Evolutionary conservation across 2,797 vertebrate species (phyloP).

Genomic region (Anomalospiza imberbis): DNA sequence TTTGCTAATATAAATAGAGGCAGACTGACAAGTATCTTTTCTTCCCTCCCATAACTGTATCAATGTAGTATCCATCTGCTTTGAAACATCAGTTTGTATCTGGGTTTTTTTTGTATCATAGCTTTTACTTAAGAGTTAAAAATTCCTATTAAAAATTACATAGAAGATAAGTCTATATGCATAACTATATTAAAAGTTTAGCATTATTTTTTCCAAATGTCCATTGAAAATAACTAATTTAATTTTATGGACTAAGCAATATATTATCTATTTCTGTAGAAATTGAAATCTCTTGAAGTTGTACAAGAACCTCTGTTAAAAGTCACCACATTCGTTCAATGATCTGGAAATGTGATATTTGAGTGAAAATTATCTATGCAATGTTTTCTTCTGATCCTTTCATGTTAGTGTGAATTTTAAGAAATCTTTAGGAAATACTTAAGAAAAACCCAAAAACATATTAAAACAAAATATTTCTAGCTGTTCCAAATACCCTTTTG

Average conservation of each 20-base stretch:
- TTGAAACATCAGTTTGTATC: background rate
- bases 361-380: background rate
- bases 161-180: background rate
- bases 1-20: background rate
- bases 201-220: background rate
- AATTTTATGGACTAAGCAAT: background rate
- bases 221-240: background rate
- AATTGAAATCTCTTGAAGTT: background rate
- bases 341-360: background rate
- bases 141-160: background rate
- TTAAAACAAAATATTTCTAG: background rate
- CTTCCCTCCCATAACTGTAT: background rate
- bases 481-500: background rate
- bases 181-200: background rate
- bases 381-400: background rate
- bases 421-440: background rate
- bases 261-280: background rate
- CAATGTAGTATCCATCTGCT: background rate
- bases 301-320: background rate
- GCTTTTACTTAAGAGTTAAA: background rate
- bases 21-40: background rate
- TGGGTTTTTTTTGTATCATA: background rate
- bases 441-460: fast-evolving
- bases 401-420: background rate
- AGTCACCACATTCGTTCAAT: background rate